Evolutionary conservation across 2,888 invertebrate species (phyloP), one percentile per base, ranked within the genome.

Genomic region (Ctenicera cuprea): DNA sequence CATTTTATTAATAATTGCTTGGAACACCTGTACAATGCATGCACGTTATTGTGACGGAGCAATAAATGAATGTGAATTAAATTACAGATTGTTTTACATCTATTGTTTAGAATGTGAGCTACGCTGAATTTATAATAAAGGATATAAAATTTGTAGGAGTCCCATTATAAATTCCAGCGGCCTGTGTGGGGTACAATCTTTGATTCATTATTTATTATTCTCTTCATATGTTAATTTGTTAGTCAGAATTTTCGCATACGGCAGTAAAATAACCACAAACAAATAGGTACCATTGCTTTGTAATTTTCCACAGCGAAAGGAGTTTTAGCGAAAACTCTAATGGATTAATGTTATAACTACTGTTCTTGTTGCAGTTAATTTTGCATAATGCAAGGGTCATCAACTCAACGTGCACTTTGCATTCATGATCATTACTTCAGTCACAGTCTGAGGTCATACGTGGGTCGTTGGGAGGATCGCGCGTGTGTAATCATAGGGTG

Each of bases 401-500:
- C 52, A 52, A 26, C 26, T 52, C 12, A 26, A 18, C n/a, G 26
- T 52, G 52, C 52, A 26, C 20, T 52, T 26, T 52, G 26, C 52
- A n/a, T 52, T 26, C n/a, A 26, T 22, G 54, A 48, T 45, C 43
- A 45, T 48, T 2, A 37, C 9, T 63, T 54, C 50, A 74, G 64
- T 69, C 69, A 72, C 65, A 62, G 43, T 67, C 65, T 65, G 54
- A 45, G 65, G 43, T 62, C 12, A 37, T 73, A 79, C 77, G 80
- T 80, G 77, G 81, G 82, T 71, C 52, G 77, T 52, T 79, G 75
- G 78, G 80, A 73, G 80, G 79, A 76, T 80, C 77, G 61, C 72
- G 76, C 18, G 57, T 54, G 63, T 26, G 71, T 81, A 82, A 82
- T 82, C 71, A 82, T 77, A 77, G 80, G 79, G 78, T 82, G 80